phyloP scores from a whole-genome alignment of 2,888 invertebrate genomes.

The Drosophila buzzatii region DNA sequence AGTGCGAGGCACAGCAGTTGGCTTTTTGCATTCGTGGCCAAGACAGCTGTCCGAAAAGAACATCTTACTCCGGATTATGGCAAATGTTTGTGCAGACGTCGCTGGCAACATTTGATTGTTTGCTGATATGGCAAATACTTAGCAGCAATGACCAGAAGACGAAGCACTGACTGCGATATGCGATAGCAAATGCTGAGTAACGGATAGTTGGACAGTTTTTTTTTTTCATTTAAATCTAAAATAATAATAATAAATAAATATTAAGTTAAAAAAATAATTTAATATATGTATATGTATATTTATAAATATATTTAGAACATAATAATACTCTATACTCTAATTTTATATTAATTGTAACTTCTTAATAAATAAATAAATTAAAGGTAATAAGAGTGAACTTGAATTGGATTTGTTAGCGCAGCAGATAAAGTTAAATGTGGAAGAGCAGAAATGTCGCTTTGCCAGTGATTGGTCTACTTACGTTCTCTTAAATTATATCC shows the following conservation, averaged over 20 bases:
- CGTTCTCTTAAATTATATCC: too few species aligned
- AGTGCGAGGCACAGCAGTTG: neutral
- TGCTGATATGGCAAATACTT: constrained; percentile 3
- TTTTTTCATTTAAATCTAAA: neutral
- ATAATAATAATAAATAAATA: neutral
- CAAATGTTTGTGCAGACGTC: constrained; percentile 5
- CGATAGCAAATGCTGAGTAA: neutral
- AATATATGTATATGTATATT: too few species aligned
- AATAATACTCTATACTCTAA: too few species aligned
- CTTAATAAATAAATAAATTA: too few species aligned
- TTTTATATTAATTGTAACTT: too few species aligned
- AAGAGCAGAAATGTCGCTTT: too few species aligned
- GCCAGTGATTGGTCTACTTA: too few species aligned
- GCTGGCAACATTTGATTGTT: constrained; percentile 7
- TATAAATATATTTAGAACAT: too few species aligned
- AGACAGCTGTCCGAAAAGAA: constrained; percentile 7
- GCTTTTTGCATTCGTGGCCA: constrained; percentile 5
- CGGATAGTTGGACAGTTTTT: neutral
- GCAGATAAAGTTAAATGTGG: too few species aligned
- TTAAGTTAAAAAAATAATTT: too few species aligned
- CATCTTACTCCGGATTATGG: constrained; percentile 2
- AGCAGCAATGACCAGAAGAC: neutral
- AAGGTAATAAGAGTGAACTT: too few species aligned
- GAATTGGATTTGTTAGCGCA: too few species aligned
- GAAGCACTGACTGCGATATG: neutral